Evolutionary conservation across 1,140 invertebrate species (phyloP), one percentile per base, ranked within the genome.

Genomic region (Druon quercuslanigerum): DNA sequence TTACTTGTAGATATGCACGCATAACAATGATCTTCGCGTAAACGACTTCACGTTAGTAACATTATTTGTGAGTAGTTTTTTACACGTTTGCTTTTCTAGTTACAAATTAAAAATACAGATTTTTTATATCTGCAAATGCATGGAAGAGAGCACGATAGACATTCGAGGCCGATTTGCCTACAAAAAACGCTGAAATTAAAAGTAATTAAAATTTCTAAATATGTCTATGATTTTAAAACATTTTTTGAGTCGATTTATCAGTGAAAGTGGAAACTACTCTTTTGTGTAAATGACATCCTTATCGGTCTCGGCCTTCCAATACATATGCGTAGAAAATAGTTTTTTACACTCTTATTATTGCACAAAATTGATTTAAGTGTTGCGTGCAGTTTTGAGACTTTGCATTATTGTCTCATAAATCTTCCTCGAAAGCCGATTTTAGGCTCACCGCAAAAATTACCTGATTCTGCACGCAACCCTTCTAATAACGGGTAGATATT

Each of bases 71-170:
- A 56, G 20, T 12, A 19, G 7, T 56, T 56, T 56, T 17, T 20
- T n/a, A 20, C 54, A 20, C 20, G 54, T 56, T 56, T 17, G 19
- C 17, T 19, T 56, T 19, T 13, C 13, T 56, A 20, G n/a, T 7
- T 81, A 81, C 60, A 78, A 50, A 76, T 83, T 78, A 81, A 81
- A 83, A 83, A 83, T 81, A 81, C 82, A 73, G 16, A 74, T 76
- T 79, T 80, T 80, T 75, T 56, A 12, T 79, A 79, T 79, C 80
- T 83, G 82, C 77, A 83, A 76, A 80, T 80, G 82, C 79, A 80
- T 80, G 82, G 82, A 79, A 83, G 79, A 83, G 77, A 81, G 82
- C 70, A 72, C 51, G 25, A 54, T 77, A 56, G 9, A n/a, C n/a
- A 17, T 17, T 17, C 3, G 20, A 56, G 20, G 17, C 20, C 20